Percentiles rank a stretch among this genome's conserved stretches.
phyloP scores from a whole-genome alignment of 2,888 invertebrate species.

The Melanchra persicariae region DNA sequence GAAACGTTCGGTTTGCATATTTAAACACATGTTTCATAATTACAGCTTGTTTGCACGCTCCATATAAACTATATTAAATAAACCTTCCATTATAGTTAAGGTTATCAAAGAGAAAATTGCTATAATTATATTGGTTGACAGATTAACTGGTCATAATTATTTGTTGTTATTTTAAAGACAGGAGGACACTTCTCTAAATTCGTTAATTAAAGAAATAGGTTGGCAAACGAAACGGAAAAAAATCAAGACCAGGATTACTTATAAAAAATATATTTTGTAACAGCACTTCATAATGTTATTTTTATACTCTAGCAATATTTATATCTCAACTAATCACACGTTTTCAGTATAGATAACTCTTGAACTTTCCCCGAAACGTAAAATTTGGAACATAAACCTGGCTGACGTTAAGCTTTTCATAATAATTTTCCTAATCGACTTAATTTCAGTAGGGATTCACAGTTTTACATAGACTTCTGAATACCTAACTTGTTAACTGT shows the following conservation, averaged over 20 bases:
- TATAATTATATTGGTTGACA: not conserved
- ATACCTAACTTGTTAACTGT: conserved; percentile 9
- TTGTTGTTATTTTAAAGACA: conserved; percentile 4
- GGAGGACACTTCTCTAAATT: too few species aligned
- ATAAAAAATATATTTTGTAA: not conserved
- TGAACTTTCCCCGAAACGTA: not conserved
- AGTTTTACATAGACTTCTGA: conserved; percentile 12
- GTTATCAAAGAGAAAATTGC: not conserved
- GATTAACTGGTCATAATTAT: conserved; percentile 8
- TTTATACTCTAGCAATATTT: too few species aligned
- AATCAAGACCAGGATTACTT: not conserved
- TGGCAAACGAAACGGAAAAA: not conserved
- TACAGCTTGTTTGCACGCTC: conserved; percentile 10
- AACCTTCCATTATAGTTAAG: not conserved
- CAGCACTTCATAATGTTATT: not conserved
- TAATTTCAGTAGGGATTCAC: conserved; percentile 1
- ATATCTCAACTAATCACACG: not conserved
- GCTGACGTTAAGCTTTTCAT: not conserved
- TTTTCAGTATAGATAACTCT: not conserved
- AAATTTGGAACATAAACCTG: not conserved
- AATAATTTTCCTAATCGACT: conserved; percentile 17
- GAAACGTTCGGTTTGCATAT: conserved; percentile 20
- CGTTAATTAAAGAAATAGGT: not conserved
- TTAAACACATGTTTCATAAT: conserved; percentile 24
- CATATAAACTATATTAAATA: not conserved